Conservation (phyloP, 2,888 invertebrate species). For the Drosophila acutilabella region DNA sequence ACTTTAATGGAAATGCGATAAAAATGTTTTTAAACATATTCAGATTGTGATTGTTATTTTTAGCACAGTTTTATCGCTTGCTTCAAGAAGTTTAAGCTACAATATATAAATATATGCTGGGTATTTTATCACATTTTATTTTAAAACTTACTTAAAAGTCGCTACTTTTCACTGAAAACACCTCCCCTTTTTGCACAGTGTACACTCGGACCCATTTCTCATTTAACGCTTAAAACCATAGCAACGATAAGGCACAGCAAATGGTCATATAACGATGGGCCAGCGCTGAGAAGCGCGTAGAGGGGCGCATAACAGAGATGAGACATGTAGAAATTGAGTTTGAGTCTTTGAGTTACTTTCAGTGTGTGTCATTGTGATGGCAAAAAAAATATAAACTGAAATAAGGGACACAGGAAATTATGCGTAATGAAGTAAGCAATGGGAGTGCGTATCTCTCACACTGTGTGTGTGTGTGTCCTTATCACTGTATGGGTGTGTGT, state of each 20-base stretch:
- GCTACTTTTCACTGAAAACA: no score
- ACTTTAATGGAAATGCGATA: no score
- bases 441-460: constrained; percentile 19
- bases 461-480: constrained; percentile 20
- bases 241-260: constrained; percentile 60
- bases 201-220: constrained; percentile 50
- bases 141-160: no score
- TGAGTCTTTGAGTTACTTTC: constrained; percentile 8
- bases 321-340: background rate
- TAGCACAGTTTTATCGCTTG: no score
- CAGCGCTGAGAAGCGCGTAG: constrained; percentile 21
- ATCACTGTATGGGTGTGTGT: constrained; percentile 15
- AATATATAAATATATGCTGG: no score
- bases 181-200: background rate
- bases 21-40: no score
- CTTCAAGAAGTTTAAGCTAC: no score
- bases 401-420: constrained; percentile 70
- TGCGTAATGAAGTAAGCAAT: constrained; percentile 79
- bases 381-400: constrained; percentile 45
- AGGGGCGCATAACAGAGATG: background rate
- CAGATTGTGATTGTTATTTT: no score
- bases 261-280: constrained; percentile 36
- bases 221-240: constrained; percentile 54
- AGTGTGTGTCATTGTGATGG: constrained; percentile 56
- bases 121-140: no score